Conservation (phyloP, 30 jellyfish, hydroid and myxozoan genomes). For the Turritopsis rubra region DNA sequence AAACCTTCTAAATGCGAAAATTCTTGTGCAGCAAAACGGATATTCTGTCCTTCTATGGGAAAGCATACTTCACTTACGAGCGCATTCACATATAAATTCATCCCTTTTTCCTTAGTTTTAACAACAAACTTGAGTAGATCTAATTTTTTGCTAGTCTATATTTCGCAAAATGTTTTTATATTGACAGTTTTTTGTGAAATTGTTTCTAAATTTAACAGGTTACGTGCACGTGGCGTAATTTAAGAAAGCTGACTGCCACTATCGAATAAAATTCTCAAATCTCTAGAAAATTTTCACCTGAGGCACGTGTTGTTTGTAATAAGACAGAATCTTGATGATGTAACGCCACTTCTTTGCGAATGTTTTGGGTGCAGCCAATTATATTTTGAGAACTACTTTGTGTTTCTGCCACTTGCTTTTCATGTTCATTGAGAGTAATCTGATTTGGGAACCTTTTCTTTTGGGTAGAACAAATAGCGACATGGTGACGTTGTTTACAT, state of each 20-base stretch:
- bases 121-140: too few relatives aligned
- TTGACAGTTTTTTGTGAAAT: too few relatives aligned
- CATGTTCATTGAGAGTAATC: background rate
- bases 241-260: background rate
- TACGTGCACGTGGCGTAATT: background rate
- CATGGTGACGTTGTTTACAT: conserved; percentile 20
- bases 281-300: background rate
- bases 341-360: background rate
- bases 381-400: background rate
- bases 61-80: background rate
- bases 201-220: background rate
- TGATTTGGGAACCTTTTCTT: background rate
- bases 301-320: conserved; percentile 12
- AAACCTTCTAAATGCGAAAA: background rate
- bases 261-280: background rate
- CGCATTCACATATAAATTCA: background rate
- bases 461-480: conserved; percentile 15
- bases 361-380: background rate
- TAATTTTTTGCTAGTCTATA: too few relatives aligned
- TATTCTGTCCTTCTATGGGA: conserved; percentile 8
- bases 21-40: background rate
- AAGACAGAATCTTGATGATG: background rate
- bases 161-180: too few relatives aligned
- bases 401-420: background rate
- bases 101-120: too few relatives aligned